Conservation (phyloP, 1,140 invertebrate genomes). For the Lordiphosa stackelbergi region DNA sequence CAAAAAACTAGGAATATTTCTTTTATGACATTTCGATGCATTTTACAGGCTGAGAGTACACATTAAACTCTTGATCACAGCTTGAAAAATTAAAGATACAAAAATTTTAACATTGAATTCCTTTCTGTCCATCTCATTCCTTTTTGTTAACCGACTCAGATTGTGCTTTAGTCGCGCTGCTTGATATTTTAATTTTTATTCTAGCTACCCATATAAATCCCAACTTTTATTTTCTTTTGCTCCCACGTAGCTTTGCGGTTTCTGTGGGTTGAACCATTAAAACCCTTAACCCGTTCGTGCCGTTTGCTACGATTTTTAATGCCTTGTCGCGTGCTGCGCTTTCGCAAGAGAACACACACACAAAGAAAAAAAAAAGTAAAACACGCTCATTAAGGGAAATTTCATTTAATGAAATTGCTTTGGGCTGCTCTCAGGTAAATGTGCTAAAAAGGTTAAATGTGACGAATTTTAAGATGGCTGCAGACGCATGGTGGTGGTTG, state of each 20-base stretch:
- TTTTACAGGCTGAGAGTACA: no score
- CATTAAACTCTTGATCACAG: no score
- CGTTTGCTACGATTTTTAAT: background rate
- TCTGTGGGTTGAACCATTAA: slow-evolving; percentile 38
- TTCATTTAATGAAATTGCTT: slow-evolving; percentile 62
- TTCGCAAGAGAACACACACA: slow-evolving; percentile 20
- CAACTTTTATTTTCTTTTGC: slow-evolving; percentile 19
- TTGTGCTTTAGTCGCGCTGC: background rate
- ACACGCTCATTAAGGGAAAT: slow-evolving; percentile 68
- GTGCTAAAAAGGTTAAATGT: slow-evolving; percentile 34
- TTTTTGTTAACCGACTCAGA: slow-evolving; percentile 8
- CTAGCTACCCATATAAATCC: slow-evolving; percentile 36
- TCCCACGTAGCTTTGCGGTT: slow-evolving; percentile 42
- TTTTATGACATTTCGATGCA: no score
- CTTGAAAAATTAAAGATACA: no score
- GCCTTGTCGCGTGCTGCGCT: slow-evolving; percentile 38
- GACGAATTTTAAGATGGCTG: slow-evolving; percentile 29
- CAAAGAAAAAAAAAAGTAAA: slow-evolving; percentile 51
- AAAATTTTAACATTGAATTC: no score
- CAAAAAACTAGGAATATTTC: no score
- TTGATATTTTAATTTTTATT: slow-evolving; percentile 38
- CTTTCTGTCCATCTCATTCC: background rate
- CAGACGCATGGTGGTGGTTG: slow-evolving; percentile 11
- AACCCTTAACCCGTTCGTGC: slow-evolving; percentile 26
- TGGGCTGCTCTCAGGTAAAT: slow-evolving; percentile 16